Evolutionary conservation across 2,888 invertebrate species (phyloP), one percentile per base, ranked within the genome.

Genomic region (Synergus gifuensis): DNA sequence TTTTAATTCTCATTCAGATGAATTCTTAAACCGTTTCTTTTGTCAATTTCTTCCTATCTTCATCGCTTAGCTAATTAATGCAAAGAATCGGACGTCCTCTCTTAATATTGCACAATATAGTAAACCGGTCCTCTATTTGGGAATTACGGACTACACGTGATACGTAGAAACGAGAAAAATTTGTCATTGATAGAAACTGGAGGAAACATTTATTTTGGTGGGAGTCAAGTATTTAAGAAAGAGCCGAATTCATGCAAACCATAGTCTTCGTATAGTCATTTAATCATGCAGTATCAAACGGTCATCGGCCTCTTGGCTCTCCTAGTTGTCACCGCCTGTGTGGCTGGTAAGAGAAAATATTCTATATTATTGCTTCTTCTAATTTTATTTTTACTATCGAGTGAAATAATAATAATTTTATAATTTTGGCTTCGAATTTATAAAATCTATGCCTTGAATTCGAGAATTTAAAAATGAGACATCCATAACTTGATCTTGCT

Each of bases 141-240:
- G 8, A 58, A 18, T 58, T 58, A 58, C 16, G 9, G 58, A 1
- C 11, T 58, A 18, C 18, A 9, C 18, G 9, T 18, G 58, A 58
- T 58, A 18, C 58, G 58, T 18, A 18, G 58, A 58, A 58, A 18
- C 18, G 3, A 58, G 58, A 18, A 18, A 58, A 58, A 58, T 58
- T 18, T 18, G 58, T 18, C 58, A 58, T 58, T 58, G 58, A 58
- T 58, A 58, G 16, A 58, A 58, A 58, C 18, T 58, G 46, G 46
- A 44, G 46, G 16, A 49, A 16, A 49, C 4, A 49, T 16, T 58
- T 18, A 18, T 58, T 58, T 58, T 18, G 58, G 58, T 58, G 58
- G 58, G 58, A n/a, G 18, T n/a, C 14, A 36, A 64, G 64, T 64
- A 64, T 64, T 64, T 64, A 64, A 64, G 40, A 40, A 64, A 64